Evolutionary conservation across 2,113 vertebrate species (phyloP), one percentile per base, ranked within the genome.

Genomic region (Conger conger): DNA sequence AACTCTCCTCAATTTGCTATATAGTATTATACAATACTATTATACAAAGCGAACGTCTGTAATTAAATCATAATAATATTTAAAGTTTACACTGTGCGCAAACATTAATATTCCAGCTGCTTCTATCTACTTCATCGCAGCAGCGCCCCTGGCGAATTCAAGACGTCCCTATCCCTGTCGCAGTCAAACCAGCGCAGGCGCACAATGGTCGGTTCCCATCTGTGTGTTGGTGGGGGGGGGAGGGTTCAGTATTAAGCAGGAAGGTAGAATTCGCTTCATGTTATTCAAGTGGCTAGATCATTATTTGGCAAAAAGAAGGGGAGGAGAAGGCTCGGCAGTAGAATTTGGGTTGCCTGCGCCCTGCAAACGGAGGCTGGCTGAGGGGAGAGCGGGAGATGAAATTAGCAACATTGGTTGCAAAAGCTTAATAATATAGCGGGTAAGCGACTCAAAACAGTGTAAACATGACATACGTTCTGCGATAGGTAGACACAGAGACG

Each of bases 161-260:
- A 81, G 38, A 42, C 73, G 68, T 57, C n/a, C 63, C 36, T 13
- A 54, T 38, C n/a, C 45, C 81, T 91, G 89, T 91, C 89, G 90
- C 89, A 92, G 89, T 92, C 87, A 78, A 15, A 15, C n/a, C 53
- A 15, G 78, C 82, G 84, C 85, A 84, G n/a, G 82, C 84, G 87
- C 82, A 88, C 89, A 88, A 84, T 54, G 90, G 16, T 54, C 20
- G 33, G 60, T 68, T 68, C 82, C 82, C 68, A 60, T 83, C 42
- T 86, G 86, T 85, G 87, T 85, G 87, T 68, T 83, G 87, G 88
- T 83, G 87, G 89, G 87, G 82, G 84, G 88, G 81, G 87, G 86
- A 82, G 11, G 82, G 89, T 89, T 91, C 94, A 95, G 89, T 93
- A 93, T 95, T 91, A 93, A 87, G 93, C 93, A 95, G 93, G 93